Conservation (phyloP, 2,797 vertebrate genomes). For the Macropus fuliginosus region DNA sequence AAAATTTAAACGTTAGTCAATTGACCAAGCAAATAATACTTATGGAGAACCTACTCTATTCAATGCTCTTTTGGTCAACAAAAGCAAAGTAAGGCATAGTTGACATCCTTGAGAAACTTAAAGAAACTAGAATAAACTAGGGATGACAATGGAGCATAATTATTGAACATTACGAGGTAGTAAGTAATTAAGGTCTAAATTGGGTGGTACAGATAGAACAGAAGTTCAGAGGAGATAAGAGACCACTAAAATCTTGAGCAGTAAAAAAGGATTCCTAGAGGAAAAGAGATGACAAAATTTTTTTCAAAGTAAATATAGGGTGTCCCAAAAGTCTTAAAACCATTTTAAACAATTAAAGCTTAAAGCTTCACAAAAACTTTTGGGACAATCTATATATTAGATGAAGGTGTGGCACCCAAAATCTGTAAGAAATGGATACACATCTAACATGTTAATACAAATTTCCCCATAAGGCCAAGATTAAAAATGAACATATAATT, state of each 20-base stretch:
- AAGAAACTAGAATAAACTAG: background rate
- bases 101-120: background rate
- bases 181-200: background rate
- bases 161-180: background rate
- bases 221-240: background rate
- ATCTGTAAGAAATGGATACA: background rate
- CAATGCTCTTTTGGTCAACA: background rate
- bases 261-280: background rate
- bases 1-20: background rate
- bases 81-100: background rate
- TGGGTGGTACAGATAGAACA: background rate
- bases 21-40: background rate
- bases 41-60: background rate
- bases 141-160: background rate
- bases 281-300: background rate
- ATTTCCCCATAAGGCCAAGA: background rate
- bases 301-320: background rate
- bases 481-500: background rate
- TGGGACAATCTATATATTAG: background rate
- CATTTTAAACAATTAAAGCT: background rate
- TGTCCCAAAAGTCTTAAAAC: background rate
- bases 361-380: background rate
- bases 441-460: background rate
- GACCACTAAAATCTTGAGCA: background rate
- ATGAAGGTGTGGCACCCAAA: background rate